These are phyloP conservation scores for Craseonycteris thonglongyai DNA, from an alignment of 2,113 vertebrate genomes.

Conservation along the genomic window DNA sequence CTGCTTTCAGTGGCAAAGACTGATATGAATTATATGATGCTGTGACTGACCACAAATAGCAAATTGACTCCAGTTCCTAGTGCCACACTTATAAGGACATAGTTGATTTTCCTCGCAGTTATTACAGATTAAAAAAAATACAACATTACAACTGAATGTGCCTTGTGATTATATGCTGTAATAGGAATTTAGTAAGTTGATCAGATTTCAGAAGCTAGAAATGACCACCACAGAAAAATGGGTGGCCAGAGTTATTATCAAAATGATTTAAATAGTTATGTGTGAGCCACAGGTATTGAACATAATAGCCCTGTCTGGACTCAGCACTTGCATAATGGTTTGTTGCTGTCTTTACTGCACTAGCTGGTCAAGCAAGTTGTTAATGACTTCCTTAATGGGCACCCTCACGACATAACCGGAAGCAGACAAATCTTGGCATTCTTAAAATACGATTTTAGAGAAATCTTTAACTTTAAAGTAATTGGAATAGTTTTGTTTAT, in stretches of 20 bases:
- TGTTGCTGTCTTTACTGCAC: conserved; percentile 58
- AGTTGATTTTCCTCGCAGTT: conserved; percentile 54
- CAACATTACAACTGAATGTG: conserved; percentile 45
- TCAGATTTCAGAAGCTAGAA: conserved; percentile 62
- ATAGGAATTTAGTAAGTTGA: conserved; percentile 69
- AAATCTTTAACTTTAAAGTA: neutral
- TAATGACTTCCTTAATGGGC: conserved; percentile 63
- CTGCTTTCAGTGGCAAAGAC: conserved; percentile 44
- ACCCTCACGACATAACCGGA: conserved; percentile 24
- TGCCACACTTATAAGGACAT: neutral
- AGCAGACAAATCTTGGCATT: conserved; percentile 41
- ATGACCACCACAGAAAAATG: conserved; percentile 57
- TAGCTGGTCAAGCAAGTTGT: conserved; percentile 58
- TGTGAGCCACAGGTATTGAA: conserved; percentile 57
- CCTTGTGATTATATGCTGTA: conserved; percentile 57
- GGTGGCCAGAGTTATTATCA: conserved; percentile 58
- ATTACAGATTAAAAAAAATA: conserved; percentile 66
- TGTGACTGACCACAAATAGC: conserved; percentile 56
- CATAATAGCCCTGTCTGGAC: conserved; percentile 61
- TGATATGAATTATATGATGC: conserved; percentile 59
- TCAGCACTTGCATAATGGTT: conserved; percentile 52
- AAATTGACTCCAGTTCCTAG: conserved; percentile 41
- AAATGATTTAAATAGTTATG: conserved; percentile 67
- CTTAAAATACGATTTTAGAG: neutral
- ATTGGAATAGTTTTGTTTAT: neutral